A percentile compares a stretch with the other conserved stretches of the same genome.
Conservation (phyloP, 2,113 vertebrate genomes). For the Zosterops japonicus region DNA sequence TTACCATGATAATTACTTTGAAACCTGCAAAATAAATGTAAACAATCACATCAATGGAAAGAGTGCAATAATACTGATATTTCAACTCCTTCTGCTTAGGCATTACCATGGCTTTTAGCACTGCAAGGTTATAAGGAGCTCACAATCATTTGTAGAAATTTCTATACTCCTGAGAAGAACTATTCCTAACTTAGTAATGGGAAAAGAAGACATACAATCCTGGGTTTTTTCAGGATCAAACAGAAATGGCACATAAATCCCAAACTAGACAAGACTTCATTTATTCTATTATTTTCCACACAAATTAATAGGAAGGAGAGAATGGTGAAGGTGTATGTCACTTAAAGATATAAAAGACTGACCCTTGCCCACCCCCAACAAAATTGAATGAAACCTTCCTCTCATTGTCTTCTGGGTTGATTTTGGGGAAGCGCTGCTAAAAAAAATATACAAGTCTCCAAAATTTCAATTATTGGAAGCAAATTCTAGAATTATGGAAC, state of each 20-base stretch:
- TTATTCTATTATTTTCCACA: background rate
- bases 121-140: background rate
- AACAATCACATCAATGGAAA: background rate
- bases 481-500: background rate
- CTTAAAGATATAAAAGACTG: background rate
- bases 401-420: background rate
- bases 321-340: rapidly evolving
- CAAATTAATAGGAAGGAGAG: background rate
- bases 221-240: background rate
- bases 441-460: background rate
- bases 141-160: background rate
- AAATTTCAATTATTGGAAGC: background rate
- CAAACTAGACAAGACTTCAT: background rate
- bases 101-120: background rate
- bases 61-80: background rate
- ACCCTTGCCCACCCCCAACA: rapidly evolving
- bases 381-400: background rate
- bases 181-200: background rate
- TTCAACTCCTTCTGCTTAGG: background rate
- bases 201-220: background rate
- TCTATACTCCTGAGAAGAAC: background rate
- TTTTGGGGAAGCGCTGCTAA: background rate
- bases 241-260: background rate
- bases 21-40: background rate
- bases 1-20: background rate